Base-by-base conservation (phyloP, 2,113 vertebrate species). In the Clarias macrocephalus region DNA sequence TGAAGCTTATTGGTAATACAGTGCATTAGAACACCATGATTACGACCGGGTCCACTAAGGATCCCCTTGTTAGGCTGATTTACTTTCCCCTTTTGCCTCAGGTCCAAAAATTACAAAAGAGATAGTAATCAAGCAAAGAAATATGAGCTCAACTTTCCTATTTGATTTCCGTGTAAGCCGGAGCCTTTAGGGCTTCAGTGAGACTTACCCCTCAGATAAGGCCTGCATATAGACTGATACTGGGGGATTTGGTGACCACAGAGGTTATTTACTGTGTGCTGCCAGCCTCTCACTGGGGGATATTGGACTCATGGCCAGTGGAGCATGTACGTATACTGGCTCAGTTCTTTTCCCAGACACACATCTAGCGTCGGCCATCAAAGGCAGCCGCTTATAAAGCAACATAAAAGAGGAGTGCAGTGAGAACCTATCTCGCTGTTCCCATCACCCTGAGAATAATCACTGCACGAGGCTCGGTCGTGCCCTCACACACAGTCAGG, bases 191-290 rank as follows among this genome's bases (percentile, higher is more conserved):
- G 42, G 82, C 54, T 23, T 83, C 70, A n/a, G 54, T 56, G 77
- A 85, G 88, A 84, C 73, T 85, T 23, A 42, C 60, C 33, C 68
- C 85, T 90, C 83, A 88, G 85, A 90, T 88, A 85, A 82, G 63
- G 30, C 37, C 60, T 56, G 56, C 54, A 84, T 87, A 88, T 80
- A 77, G 82, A 85, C 66, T 57, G 66, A 48, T 84, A 77, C 12
- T 70, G 75, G 56, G 70, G 63, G 82, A 76, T 70, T 82, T 82
- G 57, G 72, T 57, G 65, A 86, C 59, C 86, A 80, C 80, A 86
- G 84, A 76, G 80, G 87, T 85, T 88, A 90, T 90, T 90, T 87
- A 86, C 87, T 82, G 68, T 85, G 77, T 88, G n/a, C 80, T 88
- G 73, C 87, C 87, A 88, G 87, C 68, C 1, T 80, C 70, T 84